Base-by-base conservation (phyloP, 1,140 invertebrate genomes). In the Rhopalosiphum padi region DNA sequence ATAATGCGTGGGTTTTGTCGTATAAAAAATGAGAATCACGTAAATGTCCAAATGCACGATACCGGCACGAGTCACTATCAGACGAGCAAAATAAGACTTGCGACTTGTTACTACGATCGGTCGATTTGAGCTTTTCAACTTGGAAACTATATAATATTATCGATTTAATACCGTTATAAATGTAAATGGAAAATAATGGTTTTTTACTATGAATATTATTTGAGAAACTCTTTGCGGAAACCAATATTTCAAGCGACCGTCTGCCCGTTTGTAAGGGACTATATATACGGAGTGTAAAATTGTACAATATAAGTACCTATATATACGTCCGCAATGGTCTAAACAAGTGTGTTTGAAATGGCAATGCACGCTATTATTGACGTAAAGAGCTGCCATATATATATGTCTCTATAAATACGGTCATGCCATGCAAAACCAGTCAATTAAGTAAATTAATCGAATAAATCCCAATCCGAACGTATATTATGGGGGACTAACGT, bases 111-210 rank as follows among this genome's bases (percentile, higher is more conserved):
- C 1, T 46, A 30, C 25, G 9, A 25, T 6, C 25, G 22, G 35
- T 41, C 22, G 35, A 3, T 83, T 83, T 37, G 77, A 41, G 22
- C 82, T 23, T 85, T 77, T 85, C 82, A 23, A 41, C 37, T 41
- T 11, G 37, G 41, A 85, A 83, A 37, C 37, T 83, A 85, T 68
- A 68, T 68, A 68, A 68, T 68, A 68, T 68, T 68, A 30, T 30
- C 82, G 35, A 85, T 43, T 85, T 41, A 85, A 85, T 85, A 23
- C 82, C 37, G 37, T 85, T 37, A 41, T 85, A 85, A 85, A 85
- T 85, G 41, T 41, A 85, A 85, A 85, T 25, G 37, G 82, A 41
- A 85, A 41, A 85, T 85, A 85, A 85, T 85, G 37, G 22, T 41
- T 85, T 83, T 83, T 85, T 9, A 15, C 37, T 82, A 21, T 35